phyloP scores from a whole-genome alignment of 2,797 vertebrate genomes.

The Micromesistius poutassou region DNA sequence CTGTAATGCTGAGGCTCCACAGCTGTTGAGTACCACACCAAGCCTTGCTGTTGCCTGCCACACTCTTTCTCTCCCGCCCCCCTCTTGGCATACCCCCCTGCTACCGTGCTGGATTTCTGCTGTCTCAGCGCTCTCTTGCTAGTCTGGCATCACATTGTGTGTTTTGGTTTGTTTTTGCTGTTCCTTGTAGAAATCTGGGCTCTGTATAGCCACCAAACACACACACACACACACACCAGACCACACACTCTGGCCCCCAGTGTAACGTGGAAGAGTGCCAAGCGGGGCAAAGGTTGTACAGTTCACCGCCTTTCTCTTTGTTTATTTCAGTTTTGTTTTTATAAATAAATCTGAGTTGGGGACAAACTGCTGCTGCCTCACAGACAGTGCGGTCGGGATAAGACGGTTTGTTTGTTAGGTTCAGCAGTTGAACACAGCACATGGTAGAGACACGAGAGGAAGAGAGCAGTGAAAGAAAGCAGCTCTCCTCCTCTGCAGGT shows the following conservation, averaged over 20 bases:
- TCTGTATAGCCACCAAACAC: background rate
- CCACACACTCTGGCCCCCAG: constrained; percentile 17
- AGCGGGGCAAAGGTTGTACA: constrained; percentile 26
- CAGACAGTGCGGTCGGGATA: background rate
- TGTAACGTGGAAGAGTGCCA: constrained; percentile 10
- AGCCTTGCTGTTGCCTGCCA: constrained; percentile 13
- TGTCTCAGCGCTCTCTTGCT: constrained; percentile 46
- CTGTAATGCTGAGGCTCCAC: background rate
- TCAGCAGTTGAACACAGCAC: background rate
- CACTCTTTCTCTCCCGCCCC: constrained; percentile 13
- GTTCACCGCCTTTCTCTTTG: background rate
- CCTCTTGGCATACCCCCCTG: background rate
- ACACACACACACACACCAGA: constrained; percentile 15
- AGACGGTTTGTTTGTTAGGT: background rate
- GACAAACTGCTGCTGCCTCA: background rate
- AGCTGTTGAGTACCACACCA: constrained; percentile 3
- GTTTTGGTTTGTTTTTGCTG: constrained; percentile 41
- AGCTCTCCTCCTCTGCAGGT: constrained; percentile 31
- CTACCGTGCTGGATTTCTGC: constrained; percentile 39
- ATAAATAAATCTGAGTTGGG: background rate
- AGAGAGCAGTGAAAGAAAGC: constrained; percentile 36
- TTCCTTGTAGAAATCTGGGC: constrained; percentile 34
- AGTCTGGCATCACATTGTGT: constrained; percentile 44
- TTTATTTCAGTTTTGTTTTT: background rate
- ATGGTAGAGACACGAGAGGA: constrained; percentile 33